Conservation (phyloP, 2,888 invertebrate genomes). For the Polia nebulosa region DNA sequence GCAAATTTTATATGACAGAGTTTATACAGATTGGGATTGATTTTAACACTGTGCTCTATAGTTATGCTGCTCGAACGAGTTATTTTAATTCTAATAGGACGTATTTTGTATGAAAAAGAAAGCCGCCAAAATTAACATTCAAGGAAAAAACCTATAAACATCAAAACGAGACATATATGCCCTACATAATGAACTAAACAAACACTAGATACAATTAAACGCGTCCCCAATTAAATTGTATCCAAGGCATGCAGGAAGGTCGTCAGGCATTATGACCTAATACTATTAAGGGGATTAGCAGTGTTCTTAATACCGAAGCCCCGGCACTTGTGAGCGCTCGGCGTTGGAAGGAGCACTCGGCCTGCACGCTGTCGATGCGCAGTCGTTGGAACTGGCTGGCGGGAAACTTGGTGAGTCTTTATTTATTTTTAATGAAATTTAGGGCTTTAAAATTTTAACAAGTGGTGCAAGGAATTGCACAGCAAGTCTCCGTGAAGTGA, state of each 20-base stretch:
- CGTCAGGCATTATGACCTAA: slow-evolving; percentile 81
- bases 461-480: not conserved
- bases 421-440: slow-evolving; percentile 13
- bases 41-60: not conserved
- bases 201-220: slow-evolving; percentile 68
- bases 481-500: not conserved
- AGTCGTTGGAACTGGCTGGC: slow-evolving; percentile 64
- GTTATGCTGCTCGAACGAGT: not conserved
- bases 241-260: slow-evolving; percentile 78
- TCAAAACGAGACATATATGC: not conserved
- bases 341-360: slow-evolving; percentile 68
- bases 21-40: slow-evolving; percentile 13
- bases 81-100: too few species aligned
- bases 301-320: slow-evolving; percentile 86
- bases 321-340: slow-evolving; percentile 82
- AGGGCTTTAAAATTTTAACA: not conserved
- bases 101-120: too few species aligned
- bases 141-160: not conserved
- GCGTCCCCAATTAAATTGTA: slow-evolving; percentile 77
- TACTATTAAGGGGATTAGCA: slow-evolving; percentile 82
- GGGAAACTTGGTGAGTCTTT: slow-evolving; percentile 61
- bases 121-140: too few species aligned
- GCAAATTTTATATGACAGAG: not conserved
- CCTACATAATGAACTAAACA: slow-evolving; percentile 24
- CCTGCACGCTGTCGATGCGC: slow-evolving; percentile 65